phyloP scores from a whole-genome alignment of 2,888 invertebrate species.

The Agonopterix subpropinquella region DNA sequence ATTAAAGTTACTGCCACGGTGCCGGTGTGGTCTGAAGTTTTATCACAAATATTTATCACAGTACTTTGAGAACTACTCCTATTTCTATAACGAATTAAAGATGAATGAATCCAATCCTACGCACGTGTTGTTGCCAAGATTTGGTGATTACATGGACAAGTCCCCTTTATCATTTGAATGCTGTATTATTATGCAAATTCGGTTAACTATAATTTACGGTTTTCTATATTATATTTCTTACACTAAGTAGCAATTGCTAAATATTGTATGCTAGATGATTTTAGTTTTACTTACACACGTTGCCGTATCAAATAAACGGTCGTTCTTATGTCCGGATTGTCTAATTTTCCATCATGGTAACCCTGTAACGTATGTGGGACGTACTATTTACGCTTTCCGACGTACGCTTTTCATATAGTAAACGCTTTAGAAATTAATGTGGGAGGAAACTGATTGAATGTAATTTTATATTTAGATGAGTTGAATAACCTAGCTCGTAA shows the following conservation, averaged over 20 bases:
- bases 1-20: neutral
- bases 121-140: neutral
- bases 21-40: neutral
- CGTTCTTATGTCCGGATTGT: too few relatives aligned
- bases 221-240: too few relatives aligned
- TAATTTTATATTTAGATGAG: constrained; percentile 63
- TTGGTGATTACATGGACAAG: too few relatives aligned
- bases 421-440: constrained; percentile 59
- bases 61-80: neutral
- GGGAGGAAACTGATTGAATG: constrained; percentile 58
- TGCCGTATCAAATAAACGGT: too few relatives aligned
- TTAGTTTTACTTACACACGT: too few relatives aligned
- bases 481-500: constrained; percentile 45
- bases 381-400: constrained; percentile 13
- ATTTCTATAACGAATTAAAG: constrained; percentile 17
- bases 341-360: too few relatives aligned
- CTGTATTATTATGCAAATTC: neutral
- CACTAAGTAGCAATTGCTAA: too few relatives aligned
- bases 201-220: too few relatives aligned
- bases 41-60: neutral
- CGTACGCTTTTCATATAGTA: constrained; percentile 41
- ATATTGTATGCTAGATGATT: too few relatives aligned
- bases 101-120: constrained; percentile 28
- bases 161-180: neutral
- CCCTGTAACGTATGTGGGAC: constrained; percentile 24